Evolutionary conservation across 2,797 vertebrate species (phyloP), one percentile per base, ranked within the genome.

Genomic region (Paramormyrops hopkinsi): DNA sequence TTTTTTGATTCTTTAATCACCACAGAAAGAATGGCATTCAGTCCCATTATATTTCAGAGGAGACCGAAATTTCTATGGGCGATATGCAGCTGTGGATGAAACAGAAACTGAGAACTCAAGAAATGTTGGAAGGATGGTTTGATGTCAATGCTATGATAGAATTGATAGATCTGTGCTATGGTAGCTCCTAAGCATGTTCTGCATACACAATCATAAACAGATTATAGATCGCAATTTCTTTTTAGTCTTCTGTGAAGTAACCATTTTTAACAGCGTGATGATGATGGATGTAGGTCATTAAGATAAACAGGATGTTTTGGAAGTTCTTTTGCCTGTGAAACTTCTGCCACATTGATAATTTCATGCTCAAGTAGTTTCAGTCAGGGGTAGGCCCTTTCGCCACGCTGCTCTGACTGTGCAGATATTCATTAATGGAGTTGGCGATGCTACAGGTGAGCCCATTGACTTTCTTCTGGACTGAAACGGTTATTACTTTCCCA

Each of bases 391-490:
- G 6, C 33, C 17, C 53, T 44, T 44, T 56, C 17, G 51, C 6
- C 17, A 41, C 6, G 86, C 86, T 8, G 7, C 51, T 87, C 86
- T 37, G 51, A 11, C 86, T 59, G 51, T 56, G 33, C 51, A 56
- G 86, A 59, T 41, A 87, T 87, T 41, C 25, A 41, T n/a, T 53
- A 86, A 54, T 86, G 53, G 86, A 44, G 48, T 59, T 87, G 86
- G 53, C 7, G 29, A 51, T 22, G 29, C 86, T 41, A 87, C 53
- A 87, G 53, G 86, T 87, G 37, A 41, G 91, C 90, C 92, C 92
- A 90, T 86, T 91, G 93, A 91, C 87, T 37, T 89, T 87, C 85
- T 83, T 91, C 92, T 94, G 94, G 94, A 93, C 95, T 95, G 90
- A 79, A 56, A 90, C 83, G 87, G 91, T 94, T 93, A 93, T 92